Percentiles rank a stretch among this genome's conserved stretches.
Evolutionary conservation across 2,113 vertebrate species (phyloP).

Genomic region (Nyctibius bracteatus): DNA sequence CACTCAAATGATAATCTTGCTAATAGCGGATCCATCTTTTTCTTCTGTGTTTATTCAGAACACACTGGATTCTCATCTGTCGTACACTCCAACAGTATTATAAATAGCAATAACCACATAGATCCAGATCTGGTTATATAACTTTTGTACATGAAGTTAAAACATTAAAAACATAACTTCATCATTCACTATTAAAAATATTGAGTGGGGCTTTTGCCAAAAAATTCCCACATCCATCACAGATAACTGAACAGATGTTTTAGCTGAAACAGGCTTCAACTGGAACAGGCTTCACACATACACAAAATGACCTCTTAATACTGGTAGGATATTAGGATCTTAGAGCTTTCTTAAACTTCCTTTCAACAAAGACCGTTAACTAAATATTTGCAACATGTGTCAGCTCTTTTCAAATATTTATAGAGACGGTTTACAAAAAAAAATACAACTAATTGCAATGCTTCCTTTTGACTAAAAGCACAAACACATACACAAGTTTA

Average conservation of each 20-base stretch:
- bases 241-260: conserved; percentile 2
- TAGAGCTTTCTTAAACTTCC: not conserved
- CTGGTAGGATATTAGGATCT: not conserved
- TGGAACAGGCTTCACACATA: not conserved
- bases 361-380: not conserved
- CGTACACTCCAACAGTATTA: not conserved
- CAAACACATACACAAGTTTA: not conserved
- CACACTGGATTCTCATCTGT: not conserved
- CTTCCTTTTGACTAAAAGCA: not conserved
- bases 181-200: not conserved
- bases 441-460: not conserved
- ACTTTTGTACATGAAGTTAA: not conserved
- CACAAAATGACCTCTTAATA: not conserved
- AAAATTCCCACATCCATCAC: not conserved
- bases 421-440: not conserved
- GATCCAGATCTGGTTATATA: not conserved
- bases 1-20: not conserved
- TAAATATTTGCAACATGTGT: conserved; percentile 8
- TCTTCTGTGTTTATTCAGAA: not conserved
- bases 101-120: not conserved
- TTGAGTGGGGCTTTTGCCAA: not conserved
- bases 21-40: not conserved
- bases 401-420: conserved; percentile 14
- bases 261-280: not conserved
- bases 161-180: not conserved